phyloP scores from a whole-genome alignment of 2,888 invertebrate species.

The Cosmorhoe ocellata region DNA sequence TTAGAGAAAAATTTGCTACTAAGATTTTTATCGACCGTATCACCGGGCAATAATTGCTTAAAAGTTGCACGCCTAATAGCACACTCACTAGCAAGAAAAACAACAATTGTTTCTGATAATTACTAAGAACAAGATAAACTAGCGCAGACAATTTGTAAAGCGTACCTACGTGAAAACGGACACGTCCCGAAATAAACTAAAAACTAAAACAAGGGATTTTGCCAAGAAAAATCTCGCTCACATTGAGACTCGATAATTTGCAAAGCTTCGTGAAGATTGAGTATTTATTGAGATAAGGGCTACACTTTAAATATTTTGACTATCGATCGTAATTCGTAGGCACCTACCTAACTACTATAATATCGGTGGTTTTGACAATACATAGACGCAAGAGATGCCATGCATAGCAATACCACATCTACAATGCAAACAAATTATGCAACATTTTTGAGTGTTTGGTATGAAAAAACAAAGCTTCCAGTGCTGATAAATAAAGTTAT shows the following conservation, averaged over 20 bases:
- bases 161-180: conserved; percentile 50
- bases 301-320: conserved; percentile 45
- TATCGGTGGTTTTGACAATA: no score
- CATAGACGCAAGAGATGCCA: no score
- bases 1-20: no score
- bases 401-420: no score
- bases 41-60: no score
- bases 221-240: conserved; percentile 64
- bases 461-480: no score
- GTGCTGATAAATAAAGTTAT: no score
- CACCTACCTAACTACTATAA: no score
- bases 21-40: no score
- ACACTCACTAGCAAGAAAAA: conserved; percentile 8
- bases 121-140: conserved; percentile 37
- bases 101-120: conserved; percentile 29
- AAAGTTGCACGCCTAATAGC: no score
- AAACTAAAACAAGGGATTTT: conserved; percentile 63
- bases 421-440: no score
- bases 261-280: conserved; percentile 39
- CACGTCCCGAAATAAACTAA: conserved; percentile 59
- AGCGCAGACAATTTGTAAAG: conserved; percentile 37
- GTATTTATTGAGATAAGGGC: conserved; percentile 46
- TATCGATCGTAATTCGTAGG: conserved; percentile 16
- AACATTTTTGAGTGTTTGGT: no score
- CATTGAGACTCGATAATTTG: conserved; percentile 44